These are phyloP conservation scores for Coelinius sp. DNA, from an alignment of 2,888 invertebrate genomes.

Conservation along the genomic window DNA sequence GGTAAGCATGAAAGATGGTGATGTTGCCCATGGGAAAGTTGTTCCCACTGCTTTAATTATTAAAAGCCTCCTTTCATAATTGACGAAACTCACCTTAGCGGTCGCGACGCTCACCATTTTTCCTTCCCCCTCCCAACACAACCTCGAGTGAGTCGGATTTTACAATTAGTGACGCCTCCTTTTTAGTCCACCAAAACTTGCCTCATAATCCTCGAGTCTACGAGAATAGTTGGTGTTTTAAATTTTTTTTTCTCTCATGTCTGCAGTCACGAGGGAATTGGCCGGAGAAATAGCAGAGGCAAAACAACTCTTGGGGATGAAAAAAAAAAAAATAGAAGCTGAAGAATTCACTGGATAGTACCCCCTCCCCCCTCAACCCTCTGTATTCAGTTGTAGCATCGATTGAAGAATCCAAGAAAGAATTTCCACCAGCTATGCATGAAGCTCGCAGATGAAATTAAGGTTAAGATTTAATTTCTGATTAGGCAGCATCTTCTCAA, in stretches of 20 bases:
- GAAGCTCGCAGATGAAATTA: slow-evolving; percentile 56
- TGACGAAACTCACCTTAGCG: slow-evolving; percentile 61
- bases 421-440: not conserved
- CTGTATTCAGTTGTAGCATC: not conserved
- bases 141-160: slow-evolving; percentile 43
- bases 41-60: slow-evolving; percentile 55
- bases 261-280: slow-evolving; percentile 23
- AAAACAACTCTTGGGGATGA: slow-evolving; percentile 5
- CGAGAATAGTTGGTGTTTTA: slow-evolving; percentile 14
- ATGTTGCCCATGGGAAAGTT: slow-evolving; percentile 66
- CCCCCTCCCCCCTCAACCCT: slow-evolving; percentile 9
- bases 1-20: slow-evolving; percentile 67
- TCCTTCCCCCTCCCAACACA: slow-evolving; percentile 28
- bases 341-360: no score
- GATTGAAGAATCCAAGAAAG: not conserved
- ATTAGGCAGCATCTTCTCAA: slow-evolving; percentile 61
- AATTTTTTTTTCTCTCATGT: slow-evolving; percentile 24
- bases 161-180: slow-evolving; percentile 47
- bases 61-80: slow-evolving; percentile 64
- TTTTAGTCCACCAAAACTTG: slow-evolving; percentile 37
- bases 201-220: slow-evolving; percentile 39
- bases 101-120: slow-evolving; percentile 42
- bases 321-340: slow-evolving; percentile 1
- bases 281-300: not conserved
- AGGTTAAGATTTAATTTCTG: slow-evolving; percentile 69